Conservation (phyloP, 2,888 invertebrate genomes). For the Melipona bicolor region DNA sequence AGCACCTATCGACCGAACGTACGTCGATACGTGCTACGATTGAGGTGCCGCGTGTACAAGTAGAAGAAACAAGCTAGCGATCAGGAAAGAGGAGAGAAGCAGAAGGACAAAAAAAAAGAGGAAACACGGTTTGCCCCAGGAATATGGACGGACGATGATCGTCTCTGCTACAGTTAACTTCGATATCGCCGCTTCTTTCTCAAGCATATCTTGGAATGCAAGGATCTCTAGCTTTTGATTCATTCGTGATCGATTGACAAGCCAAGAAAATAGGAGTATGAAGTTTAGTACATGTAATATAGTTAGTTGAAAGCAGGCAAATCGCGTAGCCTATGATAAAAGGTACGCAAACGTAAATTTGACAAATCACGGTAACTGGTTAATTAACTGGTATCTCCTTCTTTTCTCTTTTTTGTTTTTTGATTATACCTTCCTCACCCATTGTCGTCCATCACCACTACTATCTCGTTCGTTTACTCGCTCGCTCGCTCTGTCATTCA, state of each 20-base stretch:
- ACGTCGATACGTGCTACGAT: background rate
- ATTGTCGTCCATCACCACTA: background rate
- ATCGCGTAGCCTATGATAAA: background rate
- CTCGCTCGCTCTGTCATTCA: background rate
- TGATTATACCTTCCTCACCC: background rate
- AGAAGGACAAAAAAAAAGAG: background rate
- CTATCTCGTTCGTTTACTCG: background rate
- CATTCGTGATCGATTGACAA: background rate
- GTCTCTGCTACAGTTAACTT: background rate
- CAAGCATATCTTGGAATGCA: background rate
- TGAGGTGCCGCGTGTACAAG: background rate
- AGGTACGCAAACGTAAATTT: background rate
- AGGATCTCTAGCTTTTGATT: background rate
- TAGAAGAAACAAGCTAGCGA: background rate
- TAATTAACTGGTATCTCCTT: no score
- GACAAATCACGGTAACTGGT: background rate
- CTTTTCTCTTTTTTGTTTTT: background rate
- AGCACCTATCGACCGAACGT: background rate
- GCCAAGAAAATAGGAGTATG: background rate
- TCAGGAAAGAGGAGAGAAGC: background rate
- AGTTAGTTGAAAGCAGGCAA: background rate
- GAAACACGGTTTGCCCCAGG: background rate
- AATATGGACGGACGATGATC: constrained; percentile 1
- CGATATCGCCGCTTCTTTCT: background rate
- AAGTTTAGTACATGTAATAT: background rate